phyloP scores from a whole-genome alignment of 2,113 vertebrate species.

The Otocyon megalotis region DNA sequence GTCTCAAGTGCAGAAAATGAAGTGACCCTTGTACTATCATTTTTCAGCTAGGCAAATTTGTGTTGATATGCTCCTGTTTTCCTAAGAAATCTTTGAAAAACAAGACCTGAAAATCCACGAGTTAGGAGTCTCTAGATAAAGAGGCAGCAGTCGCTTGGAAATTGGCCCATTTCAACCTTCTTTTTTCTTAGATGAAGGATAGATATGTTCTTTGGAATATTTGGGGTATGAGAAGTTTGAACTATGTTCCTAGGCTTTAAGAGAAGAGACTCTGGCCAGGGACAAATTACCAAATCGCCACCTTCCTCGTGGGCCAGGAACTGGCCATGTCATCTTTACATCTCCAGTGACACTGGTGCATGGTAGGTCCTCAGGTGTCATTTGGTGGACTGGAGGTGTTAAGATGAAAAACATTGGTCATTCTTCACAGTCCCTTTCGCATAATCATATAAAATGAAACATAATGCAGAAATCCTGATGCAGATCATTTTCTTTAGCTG shows the following conservation, averaged over 20 bases:
- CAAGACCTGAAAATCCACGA: constrained; percentile 51
- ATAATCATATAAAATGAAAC: constrained; percentile 26
- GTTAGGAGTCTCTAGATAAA: constrained; percentile 77
- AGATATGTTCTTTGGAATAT: background rate
- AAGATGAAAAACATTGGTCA: constrained; percentile 19
- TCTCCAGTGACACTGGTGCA: background rate
- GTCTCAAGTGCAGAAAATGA: background rate
- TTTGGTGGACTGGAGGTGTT: constrained; percentile 46
- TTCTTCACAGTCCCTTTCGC: background rate
- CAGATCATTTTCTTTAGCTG: constrained; percentile 63
- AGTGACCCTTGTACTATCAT: background rate
- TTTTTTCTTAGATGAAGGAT: constrained; percentile 46
- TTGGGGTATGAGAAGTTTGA: background rate
- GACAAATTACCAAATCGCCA: background rate
- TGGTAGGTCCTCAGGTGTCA: constrained; percentile 6
- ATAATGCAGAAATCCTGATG: constrained; percentile 39
- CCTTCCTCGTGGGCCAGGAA: background rate
- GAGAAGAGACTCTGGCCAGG: background rate
- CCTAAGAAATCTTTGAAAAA: constrained; percentile 68
- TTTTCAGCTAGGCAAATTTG: background rate
- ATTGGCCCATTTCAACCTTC: constrained; percentile 63
- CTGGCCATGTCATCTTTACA: background rate
- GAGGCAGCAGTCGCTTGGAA: constrained; percentile 71
- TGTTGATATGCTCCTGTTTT: constrained; percentile 35
- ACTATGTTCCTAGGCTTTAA: background rate